phyloP scores from a whole-genome alignment of 1,140 invertebrate genomes.

The Myzus persicae region DNA sequence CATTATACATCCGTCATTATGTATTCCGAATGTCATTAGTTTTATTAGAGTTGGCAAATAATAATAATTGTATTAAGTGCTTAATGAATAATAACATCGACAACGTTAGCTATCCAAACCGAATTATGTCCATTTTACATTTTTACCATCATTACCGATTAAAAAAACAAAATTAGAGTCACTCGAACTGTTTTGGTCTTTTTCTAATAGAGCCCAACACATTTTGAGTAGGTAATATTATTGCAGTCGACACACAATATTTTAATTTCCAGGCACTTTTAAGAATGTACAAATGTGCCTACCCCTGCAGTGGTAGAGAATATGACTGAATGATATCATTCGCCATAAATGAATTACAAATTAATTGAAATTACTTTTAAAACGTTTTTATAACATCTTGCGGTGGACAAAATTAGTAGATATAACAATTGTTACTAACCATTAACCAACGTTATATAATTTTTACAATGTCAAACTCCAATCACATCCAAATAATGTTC shows the following conservation, averaged over 20 bases:
- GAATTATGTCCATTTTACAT: background rate
- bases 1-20: background rate
- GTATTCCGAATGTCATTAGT: background rate
- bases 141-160: background rate
- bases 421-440: background rate
- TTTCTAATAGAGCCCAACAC: background rate
- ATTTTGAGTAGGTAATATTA: background rate
- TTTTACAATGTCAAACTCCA: background rate
- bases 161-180: background rate
- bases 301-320: background rate
- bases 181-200: background rate
- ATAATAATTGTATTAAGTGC: background rate
- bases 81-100: background rate
- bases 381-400: background rate
- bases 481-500: background rate
- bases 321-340: background rate
- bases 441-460: background rate
- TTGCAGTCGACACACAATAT: background rate
- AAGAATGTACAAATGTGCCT: background rate
- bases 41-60: background rate
- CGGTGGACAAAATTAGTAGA: background rate
- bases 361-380: background rate
- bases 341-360: background rate
- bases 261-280: background rate
- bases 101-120: background rate